A percentile compares a stretch with the other conserved stretches of the same genome.
phyloP scores from a whole-genome alignment of 2,888 invertebrate genomes.

The Bembecia ichneumoniformis region DNA sequence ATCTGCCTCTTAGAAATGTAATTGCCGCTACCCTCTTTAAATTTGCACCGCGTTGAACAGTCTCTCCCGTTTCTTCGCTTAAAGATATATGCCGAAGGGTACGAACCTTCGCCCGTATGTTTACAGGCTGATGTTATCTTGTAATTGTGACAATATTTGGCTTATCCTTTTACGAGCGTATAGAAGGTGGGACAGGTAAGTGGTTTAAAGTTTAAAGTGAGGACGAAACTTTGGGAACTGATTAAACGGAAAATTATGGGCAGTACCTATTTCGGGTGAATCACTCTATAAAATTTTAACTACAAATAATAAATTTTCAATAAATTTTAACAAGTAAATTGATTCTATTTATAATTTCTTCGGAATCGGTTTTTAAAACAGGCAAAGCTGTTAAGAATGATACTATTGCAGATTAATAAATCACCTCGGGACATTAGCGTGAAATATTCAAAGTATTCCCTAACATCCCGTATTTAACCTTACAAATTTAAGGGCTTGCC shows the following conservation, averaged over 20 bases:
- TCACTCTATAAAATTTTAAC: no score
- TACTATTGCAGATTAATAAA: no score
- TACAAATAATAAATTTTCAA: no score
- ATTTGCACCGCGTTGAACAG: slow-evolving; percentile 28
- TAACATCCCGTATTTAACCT: slow-evolving; percentile 30
- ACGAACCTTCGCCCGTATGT: slow-evolving; percentile 48
- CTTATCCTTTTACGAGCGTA: slow-evolving; percentile 49
- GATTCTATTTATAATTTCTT: no score
- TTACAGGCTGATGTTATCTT: slow-evolving; percentile 65
- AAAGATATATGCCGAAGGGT: slow-evolving; percentile 59
- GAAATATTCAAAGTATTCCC: neutral
- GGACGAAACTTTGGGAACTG: slow-evolving; percentile 19
- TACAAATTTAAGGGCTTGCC: slow-evolving; percentile 38
- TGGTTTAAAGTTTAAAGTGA: slow-evolving; percentile 22
- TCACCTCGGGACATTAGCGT: no score
- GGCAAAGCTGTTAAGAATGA: no score
- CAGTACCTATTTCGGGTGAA: slow-evolving; percentile 6
- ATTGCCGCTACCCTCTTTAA: slow-evolving; percentile 5
- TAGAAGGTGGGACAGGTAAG: slow-evolving; percentile 16
- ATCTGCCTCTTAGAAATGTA: neutral
- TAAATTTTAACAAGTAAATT: no score
- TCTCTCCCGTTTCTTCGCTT: slow-evolving; percentile 25
- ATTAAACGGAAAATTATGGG: slow-evolving; percentile 33
- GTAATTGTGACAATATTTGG: slow-evolving; percentile 71
- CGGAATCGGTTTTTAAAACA: no score